Conservation (phyloP, 2,113 vertebrate species). For the Leucoraja erinaceus region DNA sequence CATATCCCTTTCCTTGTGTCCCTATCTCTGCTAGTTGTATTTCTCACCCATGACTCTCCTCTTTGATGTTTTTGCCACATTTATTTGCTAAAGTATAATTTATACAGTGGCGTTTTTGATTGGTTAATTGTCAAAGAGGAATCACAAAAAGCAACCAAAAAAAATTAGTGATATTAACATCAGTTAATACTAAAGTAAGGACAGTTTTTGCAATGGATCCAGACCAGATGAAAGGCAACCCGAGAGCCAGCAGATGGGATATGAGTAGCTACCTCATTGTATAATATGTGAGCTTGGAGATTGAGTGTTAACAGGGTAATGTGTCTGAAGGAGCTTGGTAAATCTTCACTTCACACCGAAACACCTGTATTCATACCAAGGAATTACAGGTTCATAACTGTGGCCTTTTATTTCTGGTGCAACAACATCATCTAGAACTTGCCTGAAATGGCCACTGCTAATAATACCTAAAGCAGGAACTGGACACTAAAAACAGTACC, state of each 20-base stretch:
- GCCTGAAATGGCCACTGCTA: too few species aligned
- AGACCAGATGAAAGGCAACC: not conserved
- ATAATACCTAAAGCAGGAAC: too few species aligned
- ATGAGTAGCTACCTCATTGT: not conserved
- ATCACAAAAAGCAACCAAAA: not conserved
- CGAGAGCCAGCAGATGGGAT: not conserved
- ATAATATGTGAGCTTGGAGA: not conserved
- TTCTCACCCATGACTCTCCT: too few species aligned
- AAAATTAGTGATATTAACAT: not conserved
- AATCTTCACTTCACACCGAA: not conserved
- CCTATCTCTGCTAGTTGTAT: too few species aligned
- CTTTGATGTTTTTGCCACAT: too few species aligned
- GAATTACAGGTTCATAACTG: not conserved
- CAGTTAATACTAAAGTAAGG: not conserved
- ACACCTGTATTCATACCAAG: not conserved
- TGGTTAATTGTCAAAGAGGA: not conserved
- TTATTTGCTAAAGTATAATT: too few species aligned
- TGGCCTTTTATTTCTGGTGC: not conserved
- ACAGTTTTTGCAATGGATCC: not conserved
- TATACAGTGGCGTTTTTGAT: not conserved
- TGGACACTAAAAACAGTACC: too few species aligned
- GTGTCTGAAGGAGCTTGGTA: too few species aligned
- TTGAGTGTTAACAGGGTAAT: not conserved
- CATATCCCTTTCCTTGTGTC: too few species aligned
- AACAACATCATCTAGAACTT: not conserved